phyloP scores from a whole-genome alignment of 2,888 invertebrate species.

The Amiota minor region DNA sequence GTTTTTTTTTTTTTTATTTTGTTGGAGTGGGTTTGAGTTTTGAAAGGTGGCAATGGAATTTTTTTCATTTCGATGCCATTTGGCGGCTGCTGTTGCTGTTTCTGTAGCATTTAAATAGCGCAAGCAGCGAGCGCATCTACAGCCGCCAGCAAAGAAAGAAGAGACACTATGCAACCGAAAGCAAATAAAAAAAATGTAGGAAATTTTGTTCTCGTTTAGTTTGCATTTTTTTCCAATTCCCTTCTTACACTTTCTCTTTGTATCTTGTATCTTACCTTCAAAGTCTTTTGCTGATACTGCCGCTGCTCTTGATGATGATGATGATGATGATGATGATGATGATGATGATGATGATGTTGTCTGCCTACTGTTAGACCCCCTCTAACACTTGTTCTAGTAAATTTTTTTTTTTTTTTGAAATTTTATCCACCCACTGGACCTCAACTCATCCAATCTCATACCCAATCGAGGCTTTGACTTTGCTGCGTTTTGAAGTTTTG shows the following conservation, averaged over 20 bases:
- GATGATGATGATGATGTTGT: slow-evolving; percentile 39
- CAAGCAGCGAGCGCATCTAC: not conserved
- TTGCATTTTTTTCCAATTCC: slow-evolving; percentile 47
- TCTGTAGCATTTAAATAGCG: slow-evolving; percentile 60
- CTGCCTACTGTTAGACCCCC: slow-evolving; percentile 7
- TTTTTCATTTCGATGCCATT: not conserved
- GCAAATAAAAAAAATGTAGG: slow-evolving; percentile 40
- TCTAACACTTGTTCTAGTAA: not conserved
- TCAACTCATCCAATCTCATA: not conserved
- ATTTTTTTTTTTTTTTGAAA: not conserved
- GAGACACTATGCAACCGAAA: slow-evolving; percentile 62
- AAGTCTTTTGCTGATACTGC: slow-evolving; percentile 37
- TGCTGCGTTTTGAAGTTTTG: slow-evolving; percentile 30
- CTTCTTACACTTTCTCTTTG: too few species aligned
- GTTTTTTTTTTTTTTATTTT: too few species aligned
- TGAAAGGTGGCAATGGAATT: too few species aligned
- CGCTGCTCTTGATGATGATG: slow-evolving; percentile 44
- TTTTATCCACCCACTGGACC: not conserved
- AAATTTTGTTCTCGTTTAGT: slow-evolving; percentile 54
- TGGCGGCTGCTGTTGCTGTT: slow-evolving; percentile 11
- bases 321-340: slow-evolving; percentile 38
- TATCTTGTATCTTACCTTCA: too few species aligned
- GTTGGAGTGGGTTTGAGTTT: too few species aligned
- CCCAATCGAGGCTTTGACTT: slow-evolving; percentile 14
- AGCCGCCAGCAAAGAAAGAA: not conserved